These are phyloP conservation scores for Teleopsis dalmanni DNA, from an alignment of 1,140 invertebrate species.

Conservation along the genomic window DNA sequence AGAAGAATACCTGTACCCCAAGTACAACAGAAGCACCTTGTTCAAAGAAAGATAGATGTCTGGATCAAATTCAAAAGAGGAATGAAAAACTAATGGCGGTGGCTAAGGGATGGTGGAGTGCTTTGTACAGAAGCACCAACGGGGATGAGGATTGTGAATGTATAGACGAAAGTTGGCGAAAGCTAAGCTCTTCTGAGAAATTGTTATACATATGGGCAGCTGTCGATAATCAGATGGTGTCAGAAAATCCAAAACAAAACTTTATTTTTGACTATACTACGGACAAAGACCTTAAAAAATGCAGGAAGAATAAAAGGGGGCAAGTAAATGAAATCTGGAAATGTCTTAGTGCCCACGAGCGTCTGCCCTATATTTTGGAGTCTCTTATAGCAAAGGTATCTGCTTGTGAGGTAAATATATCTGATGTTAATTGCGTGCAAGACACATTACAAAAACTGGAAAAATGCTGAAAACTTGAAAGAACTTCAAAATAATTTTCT, in stretches of 20 bases:
- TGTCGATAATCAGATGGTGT: slow-evolving; percentile 12
- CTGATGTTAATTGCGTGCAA: no score
- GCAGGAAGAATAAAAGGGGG: background rate
- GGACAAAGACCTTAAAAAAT: background rate
- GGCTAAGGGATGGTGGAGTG: no score
- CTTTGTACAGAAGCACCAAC: slow-evolving; percentile 31
- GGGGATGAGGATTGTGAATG: slow-evolving; percentile 28
- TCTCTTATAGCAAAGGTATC: slow-evolving; percentile 14
- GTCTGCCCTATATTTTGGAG: slow-evolving; percentile 24
- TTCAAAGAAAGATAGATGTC: no score
- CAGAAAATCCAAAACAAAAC: slow-evolving; percentile 19
- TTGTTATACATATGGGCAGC: slow-evolving; percentile 23
- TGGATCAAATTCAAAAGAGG: no score
- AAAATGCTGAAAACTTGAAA: no score
- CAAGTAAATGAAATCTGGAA: background rate
- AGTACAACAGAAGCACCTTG: no score
- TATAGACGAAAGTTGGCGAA: background rate
- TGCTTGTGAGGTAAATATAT: slow-evolving; percentile 3
- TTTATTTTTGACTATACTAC: slow-evolving; percentile 16
- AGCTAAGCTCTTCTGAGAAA: slow-evolving; percentile 12
- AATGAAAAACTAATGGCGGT: no score
- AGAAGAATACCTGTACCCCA: no score
- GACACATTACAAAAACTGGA: no score
- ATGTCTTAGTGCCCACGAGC: background rate
- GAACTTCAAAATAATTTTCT: no score